phyloP scores from a whole-genome alignment of 2,113 vertebrate species.

The Siniperca knerii region DNA sequence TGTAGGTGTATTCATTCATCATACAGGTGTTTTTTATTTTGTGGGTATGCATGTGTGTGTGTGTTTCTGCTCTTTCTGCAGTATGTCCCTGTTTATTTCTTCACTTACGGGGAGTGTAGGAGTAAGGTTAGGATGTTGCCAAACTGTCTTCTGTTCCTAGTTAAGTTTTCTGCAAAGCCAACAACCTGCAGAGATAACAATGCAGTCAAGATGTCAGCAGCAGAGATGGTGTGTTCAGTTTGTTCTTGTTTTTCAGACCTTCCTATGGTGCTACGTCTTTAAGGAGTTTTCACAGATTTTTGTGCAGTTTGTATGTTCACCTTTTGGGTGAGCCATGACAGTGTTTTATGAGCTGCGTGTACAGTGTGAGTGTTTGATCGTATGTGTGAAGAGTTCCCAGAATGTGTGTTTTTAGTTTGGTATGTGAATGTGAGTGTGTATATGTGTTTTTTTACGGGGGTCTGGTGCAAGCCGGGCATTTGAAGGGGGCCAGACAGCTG shows the following conservation, averaged over 20 bases:
- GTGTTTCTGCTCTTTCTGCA: background rate
- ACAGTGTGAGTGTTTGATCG: constrained; percentile 73
- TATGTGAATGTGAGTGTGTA: constrained; percentile 63
- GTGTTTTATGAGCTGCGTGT: constrained; percentile 73
- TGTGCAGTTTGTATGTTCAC: constrained; percentile 36
- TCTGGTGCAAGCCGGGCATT: constrained; percentile 57
- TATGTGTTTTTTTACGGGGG: constrained; percentile 64
- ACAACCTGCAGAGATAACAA: constrained; percentile 3
- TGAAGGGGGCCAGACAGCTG: constrained; percentile 83
- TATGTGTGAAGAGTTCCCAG: constrained; percentile 70
- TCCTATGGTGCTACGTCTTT: background rate
- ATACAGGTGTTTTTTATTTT: constrained; percentile 30
- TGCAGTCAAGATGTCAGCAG: constrained; percentile 16
- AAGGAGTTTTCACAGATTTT: constrained; percentile 12
- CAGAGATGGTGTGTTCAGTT: background rate
- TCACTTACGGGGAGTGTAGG: background rate
- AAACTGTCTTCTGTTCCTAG: constrained; percentile 28
- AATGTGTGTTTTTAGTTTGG: constrained; percentile 76
- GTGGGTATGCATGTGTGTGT: constrained; percentile 3
- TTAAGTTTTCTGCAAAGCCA: constrained; percentile 14
- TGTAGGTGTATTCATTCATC: background rate
- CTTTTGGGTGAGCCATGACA: constrained; percentile 25
- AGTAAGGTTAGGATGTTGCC: constrained; percentile 1
- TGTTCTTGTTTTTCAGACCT: constrained; percentile 6
- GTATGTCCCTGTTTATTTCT: background rate